phyloP scores from a whole-genome alignment of 2,797 vertebrate genomes.

The Pseudotriccus pelzelni region DNA sequence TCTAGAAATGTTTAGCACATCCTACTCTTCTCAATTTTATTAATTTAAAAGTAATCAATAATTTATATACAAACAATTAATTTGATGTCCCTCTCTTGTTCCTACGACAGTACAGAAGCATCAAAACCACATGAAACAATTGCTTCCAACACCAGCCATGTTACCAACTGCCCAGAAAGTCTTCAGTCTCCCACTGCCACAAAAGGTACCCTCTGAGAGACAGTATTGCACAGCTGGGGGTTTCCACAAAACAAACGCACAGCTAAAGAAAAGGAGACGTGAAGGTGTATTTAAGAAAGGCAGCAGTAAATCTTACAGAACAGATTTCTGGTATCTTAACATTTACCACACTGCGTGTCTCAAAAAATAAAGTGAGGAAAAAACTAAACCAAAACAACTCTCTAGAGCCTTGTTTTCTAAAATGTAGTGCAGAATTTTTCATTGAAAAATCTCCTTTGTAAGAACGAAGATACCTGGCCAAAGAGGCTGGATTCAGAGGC shows the following conservation, averaged over 20 bases:
- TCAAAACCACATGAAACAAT: background rate
- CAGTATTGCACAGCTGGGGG: accelerated
- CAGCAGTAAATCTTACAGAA: background rate
- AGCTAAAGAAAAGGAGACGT: background rate
- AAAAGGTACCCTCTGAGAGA: background rate
- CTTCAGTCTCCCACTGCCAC: background rate
- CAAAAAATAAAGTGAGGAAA: background rate
- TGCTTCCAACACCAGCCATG: background rate
- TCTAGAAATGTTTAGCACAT: background rate
- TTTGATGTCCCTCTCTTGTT: background rate
- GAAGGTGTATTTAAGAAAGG: background rate
- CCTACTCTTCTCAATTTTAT: background rate
- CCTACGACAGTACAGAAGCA: background rate
- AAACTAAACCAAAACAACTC: background rate
- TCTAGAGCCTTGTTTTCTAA: background rate
- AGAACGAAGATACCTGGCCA: background rate
- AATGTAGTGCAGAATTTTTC: background rate
- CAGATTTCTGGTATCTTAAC: background rate
- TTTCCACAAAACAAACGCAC: background rate
- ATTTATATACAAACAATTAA: background rate
- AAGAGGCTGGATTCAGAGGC: background rate
- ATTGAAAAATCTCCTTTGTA: background rate
- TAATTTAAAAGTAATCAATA: slow-evolving; percentile 7
- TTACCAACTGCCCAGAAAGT: background rate
- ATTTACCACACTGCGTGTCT: background rate